Evolutionary conservation across 2,113 vertebrate genomes (phyloP), one percentile per base, ranked within the genome.

Genomic region (Ameiurus melas): DNA sequence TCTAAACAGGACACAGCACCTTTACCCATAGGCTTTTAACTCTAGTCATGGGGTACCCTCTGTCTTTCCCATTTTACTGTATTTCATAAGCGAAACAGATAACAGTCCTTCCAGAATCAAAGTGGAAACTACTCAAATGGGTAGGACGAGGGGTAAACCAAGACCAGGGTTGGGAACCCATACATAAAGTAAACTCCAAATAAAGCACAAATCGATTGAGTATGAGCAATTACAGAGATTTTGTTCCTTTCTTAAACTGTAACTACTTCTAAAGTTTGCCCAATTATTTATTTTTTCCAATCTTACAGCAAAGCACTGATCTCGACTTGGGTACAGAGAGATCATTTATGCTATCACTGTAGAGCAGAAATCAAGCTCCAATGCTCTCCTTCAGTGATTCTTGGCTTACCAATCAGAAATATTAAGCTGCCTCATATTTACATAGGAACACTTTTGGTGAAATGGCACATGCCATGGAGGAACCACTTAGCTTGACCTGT

Each of bases 321-420:
- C 58, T 86, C 27, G 62, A 85, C 83, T 86, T 89, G 88, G 43
- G 78, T 66, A 58, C 62, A 81, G 47, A 58, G 55, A 39, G 70
- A 88, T 85, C 70, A 62, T 85, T 88, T 88, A 77, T 83, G 71
- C 73, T 53, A 70, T 81, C 85, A 85, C 64, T 85, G 75, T 57
- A 86, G 77, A 39, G 47, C 79, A 83, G 77, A 91, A 86, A 84
- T 85, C 73, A 88, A 82, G 60, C 47, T 77, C 66, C n/a, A 43
- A 62, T 68, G 70, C 47, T 83, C 82, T 89, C 85, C 85, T 90
- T 88, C 53, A 51, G 90, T 86, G 85, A 78, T 88, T 86, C 80
- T 88, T 90, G 80, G 53, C 84, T 89, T 86, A 86, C 91, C 84
- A 80, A 87, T 91, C 79, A 89, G 80, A 88, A 87, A 89, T 88